Evolutionary conservation across 2,797 vertebrate species (phyloP).

Genomic region (Amblyraja radiata): DNA sequence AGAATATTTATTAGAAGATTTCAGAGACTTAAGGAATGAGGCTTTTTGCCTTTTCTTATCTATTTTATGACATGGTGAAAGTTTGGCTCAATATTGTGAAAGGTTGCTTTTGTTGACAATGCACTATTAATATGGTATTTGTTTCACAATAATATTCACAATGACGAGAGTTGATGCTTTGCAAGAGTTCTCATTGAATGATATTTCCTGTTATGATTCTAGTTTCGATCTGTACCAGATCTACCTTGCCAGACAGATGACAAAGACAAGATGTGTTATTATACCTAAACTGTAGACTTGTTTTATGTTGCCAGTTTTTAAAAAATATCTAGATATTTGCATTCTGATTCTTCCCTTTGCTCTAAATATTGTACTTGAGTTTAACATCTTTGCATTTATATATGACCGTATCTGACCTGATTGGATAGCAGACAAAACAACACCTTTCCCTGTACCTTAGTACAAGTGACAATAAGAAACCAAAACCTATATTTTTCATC

Average conservation of each 20-base stretch:
- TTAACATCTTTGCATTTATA: no score
- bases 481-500: background rate
- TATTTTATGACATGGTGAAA: background rate
- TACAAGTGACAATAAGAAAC: no score
- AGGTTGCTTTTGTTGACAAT: background rate
- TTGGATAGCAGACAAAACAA: no score
- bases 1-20: background rate
- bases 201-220: slow-evolving; percentile 23
- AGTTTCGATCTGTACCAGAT: background rate
- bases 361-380: no score
- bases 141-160: background rate
- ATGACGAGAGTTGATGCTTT: background rate
- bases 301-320: background rate
- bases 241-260: background rate
- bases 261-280: background rate
- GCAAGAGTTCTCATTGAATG: background rate
- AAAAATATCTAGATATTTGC: background rate
- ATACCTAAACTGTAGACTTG: background rate
- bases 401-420: no score
- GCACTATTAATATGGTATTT: background rate
- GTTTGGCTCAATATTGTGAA: background rate
- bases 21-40: background rate
- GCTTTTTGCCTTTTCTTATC: background rate
- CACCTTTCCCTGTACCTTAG: no score
- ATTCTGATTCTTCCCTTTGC: no score